A percentile compares a stretch with the other conserved stretches of the same genome.
Conservation (phyloP, 2,888 invertebrate species). For the Dorcus hopei region DNA sequence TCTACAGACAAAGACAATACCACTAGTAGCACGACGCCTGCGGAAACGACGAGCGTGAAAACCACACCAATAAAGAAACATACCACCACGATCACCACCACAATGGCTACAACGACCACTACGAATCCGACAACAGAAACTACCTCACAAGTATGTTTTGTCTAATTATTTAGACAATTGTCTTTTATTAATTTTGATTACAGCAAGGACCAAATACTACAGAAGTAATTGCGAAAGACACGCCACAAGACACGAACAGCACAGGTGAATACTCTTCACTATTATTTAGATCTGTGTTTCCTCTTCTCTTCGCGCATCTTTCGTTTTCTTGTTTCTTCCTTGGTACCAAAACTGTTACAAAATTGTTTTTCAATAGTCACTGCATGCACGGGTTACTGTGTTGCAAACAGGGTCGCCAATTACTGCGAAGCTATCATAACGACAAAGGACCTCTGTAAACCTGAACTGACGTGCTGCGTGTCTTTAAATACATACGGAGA, state of each 20-base stretch:
- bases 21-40: conserved; percentile 7
- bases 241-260: neutral
- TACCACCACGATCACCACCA: conserved; percentile 40
- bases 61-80: conserved; percentile 32
- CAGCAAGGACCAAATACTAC: neutral
- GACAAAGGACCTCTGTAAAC: conserved; percentile 68
- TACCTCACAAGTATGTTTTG: conserved; percentile 6
- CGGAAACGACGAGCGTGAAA: conserved; percentile 26
- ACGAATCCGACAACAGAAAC: conserved; percentile 11
- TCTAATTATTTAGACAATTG: neutral
- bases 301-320: no score
- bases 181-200: neutral
- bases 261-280: neutral
- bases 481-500: conserved; percentile 70
- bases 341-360: no score
- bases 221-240: neutral
- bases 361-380: neutral
- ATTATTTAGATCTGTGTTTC: no score
- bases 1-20: conserved; percentile 36
- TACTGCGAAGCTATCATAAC: conserved; percentile 85
- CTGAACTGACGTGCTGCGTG: conserved; percentile 78
- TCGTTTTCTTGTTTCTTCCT: no score
- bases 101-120: conserved; percentile 31
- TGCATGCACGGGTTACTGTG: conserved; percentile 77
- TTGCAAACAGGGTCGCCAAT: conserved; percentile 74